Base-by-base conservation (phyloP, 1,140 invertebrate genomes). In the Heterodera carotae region DNA sequence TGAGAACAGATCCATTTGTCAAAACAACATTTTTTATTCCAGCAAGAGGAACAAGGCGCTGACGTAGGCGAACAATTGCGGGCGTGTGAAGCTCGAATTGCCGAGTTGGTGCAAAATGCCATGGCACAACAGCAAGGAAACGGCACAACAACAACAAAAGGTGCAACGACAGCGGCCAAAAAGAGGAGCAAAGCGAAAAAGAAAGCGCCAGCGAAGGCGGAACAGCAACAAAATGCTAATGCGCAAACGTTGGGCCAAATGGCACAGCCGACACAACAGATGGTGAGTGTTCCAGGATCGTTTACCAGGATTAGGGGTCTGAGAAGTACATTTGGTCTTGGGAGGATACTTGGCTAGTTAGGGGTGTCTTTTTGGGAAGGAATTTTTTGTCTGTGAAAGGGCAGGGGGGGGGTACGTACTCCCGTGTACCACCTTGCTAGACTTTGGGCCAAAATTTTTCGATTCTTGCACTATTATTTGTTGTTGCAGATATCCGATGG, bases 151-250 rank as follows among this genome's bases (percentile, higher is more conserved):
- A 10, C 12, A 29, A 6, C 62, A 29, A 22, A 7, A 66, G n/a
- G 12, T 43, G 39, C 39, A 43, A 43, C 8, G 12, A 27, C 62
- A 29, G 5, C 62, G 62, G 4, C 12, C 33, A 66, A 34, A 3
- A 66, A 66, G 29, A 66, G 29, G 29, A 66, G 62, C 29, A 34
- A 34, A 29, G n/a, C 62, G 33, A 66, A 31, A n/a, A 66, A 66
- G 29, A 66, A 66, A 29, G 62, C 29, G 29, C 62, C 62, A 29
- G 10, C 62, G 29, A 66, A 66, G 22, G 22, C 25, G 12, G n/a
- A 29, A 66, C 10, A 12, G 29, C 29, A 15, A 66, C n/a, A n/a
- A n/a, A n/a, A n/a, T n/a, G n/a, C n/a, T n/a, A 31, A 29, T 31
- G 62, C 22, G 2, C 62, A 66, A 34, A 29, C 12, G 22, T 18